These are phyloP conservation scores for Dryadula phaetusa DNA, from an alignment of 2,888 invertebrate species.

Conservation along the genomic window DNA sequence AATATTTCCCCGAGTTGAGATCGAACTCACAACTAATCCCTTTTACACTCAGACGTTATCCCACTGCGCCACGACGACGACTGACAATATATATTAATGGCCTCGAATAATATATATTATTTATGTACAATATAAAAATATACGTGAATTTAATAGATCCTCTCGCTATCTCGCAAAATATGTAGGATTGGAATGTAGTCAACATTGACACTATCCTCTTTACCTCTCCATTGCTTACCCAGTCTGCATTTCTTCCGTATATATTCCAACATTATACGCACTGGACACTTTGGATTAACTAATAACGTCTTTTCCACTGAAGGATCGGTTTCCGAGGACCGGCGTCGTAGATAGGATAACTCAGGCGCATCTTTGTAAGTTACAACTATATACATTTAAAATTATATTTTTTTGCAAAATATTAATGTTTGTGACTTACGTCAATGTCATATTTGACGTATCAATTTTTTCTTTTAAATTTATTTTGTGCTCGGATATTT, in stretches of 20 bases:
- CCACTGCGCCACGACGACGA: too few relatives aligned
- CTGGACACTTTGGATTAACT: slow-evolving; percentile 71
- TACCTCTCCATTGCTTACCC: background rate
- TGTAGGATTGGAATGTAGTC: too few relatives aligned
- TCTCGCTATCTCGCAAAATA: too few relatives aligned
- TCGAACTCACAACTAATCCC: too few relatives aligned
- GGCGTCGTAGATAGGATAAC: slow-evolving; percentile 52
- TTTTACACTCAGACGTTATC: too few relatives aligned
- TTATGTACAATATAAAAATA: too few relatives aligned
- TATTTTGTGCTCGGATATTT: background rate
- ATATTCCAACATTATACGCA: slow-evolving; percentile 74
- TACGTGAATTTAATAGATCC: too few relatives aligned
- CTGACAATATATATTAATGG: too few relatives aligned
- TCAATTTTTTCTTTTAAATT: background rate
- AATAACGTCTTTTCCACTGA: slow-evolving; percentile 65
- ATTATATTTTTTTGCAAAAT: background rate
- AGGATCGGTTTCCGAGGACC: slow-evolving; percentile 55
- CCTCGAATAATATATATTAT: too few relatives aligned
- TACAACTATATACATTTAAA: slow-evolving; percentile 67
- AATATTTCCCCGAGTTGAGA: too few relatives aligned
- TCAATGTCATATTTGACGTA: slow-evolving; percentile 2
- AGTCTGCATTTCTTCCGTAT: slow-evolving; percentile 68
- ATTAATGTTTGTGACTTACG: background rate
- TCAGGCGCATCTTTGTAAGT: slow-evolving; percentile 70
- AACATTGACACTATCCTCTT: too few relatives aligned